Conservation (phyloP, 2,888 invertebrate species). For the Hypselothyrea guttata region DNA sequence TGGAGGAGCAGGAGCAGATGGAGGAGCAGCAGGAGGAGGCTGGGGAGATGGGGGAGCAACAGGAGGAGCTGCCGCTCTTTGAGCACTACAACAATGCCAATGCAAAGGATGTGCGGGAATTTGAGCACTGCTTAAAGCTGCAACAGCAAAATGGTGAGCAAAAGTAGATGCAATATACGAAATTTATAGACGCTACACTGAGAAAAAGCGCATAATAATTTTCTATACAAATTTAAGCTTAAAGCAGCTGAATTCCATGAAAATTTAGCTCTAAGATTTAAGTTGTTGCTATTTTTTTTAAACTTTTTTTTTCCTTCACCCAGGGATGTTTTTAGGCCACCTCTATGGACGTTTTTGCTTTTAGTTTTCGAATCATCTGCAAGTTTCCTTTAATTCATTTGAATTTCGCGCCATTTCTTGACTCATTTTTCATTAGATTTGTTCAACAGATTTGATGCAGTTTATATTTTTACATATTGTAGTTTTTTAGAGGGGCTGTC, state of each 20-base stretch:
- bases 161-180: background rate
- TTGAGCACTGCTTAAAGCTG: conserved; percentile 61
- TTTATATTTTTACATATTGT: conserved; percentile 4
- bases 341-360: background rate
- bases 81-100: conserved; percentile 56
- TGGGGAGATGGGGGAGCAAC: background rate
- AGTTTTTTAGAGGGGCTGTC: conserved; percentile 1
- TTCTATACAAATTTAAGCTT: too few relatives aligned
- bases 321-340: too few relatives aligned
- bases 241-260: too few relatives aligned
- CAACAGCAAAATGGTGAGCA: conserved; percentile 57
- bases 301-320: too few relatives aligned
- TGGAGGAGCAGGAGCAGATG: conserved; percentile 4
- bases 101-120: conserved; percentile 57
- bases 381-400: conserved; percentile 7
- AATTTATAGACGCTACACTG: too few relatives aligned
- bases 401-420: conserved; percentile 44
- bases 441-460: conserved; percentile 9
- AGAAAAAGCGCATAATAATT: too few relatives aligned
- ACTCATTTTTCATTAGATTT: conserved; percentile 32
- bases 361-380: background rate
- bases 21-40: background rate
- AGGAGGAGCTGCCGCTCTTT: conserved; percentile 29
- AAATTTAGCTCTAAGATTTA: too few relatives aligned
- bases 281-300: too few relatives aligned